Evolutionary conservation across 1,140 invertebrate genomes (phyloP), one percentile per base, ranked within the genome.

Genomic region (Geopemphigus sp.): DNA sequence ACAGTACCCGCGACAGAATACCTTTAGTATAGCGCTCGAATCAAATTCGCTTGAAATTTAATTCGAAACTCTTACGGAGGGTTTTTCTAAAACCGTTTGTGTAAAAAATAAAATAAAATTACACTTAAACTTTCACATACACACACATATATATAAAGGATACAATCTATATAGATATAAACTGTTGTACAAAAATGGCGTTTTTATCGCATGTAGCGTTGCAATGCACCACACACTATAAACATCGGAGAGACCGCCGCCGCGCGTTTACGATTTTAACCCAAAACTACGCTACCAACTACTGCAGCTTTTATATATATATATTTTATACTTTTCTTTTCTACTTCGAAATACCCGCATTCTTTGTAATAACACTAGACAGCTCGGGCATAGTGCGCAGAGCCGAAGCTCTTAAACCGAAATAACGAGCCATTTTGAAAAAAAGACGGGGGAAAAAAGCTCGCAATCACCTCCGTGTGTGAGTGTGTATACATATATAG

Each of bases 321-420:
- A n/a, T n/a, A n/a, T n/a, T n/a, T n/a, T n/a, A n/a, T n/a, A n/a
- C n/a, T n/a, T n/a, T n/a, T n/a, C n/a, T n/a, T n/a, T n/a, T n/a
- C n/a, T n/a, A n/a, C n/a, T n/a, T n/a, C 15, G 66, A 70, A 70
- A 53, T 50, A 53, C 47, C 24, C 29, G n/a, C 26, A 10, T 74
- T 74, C 72, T 59, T 59, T 32, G 70, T 29, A 56, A 73, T 73
- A 73, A 73, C 47, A 53, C 70, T 54, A 72, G 47, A 53, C 50
- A 54, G 24, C 22, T n/a, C 26, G 11, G 39, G 5, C 39, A n/a
- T n/a, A n/a, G n/a, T 11, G 50, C 19, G 50, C 15, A 22, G 19
- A 3, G 24, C 8, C 72, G n/a, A 59, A 57, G 72, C 72, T 39
- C 56, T 74, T 59, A 59, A 74, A 59, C 54, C 19, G 72, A 74